Evolutionary conservation across 2,797 vertebrate genomes (phyloP).

Genomic region (Lacerta bilineata): DNA sequence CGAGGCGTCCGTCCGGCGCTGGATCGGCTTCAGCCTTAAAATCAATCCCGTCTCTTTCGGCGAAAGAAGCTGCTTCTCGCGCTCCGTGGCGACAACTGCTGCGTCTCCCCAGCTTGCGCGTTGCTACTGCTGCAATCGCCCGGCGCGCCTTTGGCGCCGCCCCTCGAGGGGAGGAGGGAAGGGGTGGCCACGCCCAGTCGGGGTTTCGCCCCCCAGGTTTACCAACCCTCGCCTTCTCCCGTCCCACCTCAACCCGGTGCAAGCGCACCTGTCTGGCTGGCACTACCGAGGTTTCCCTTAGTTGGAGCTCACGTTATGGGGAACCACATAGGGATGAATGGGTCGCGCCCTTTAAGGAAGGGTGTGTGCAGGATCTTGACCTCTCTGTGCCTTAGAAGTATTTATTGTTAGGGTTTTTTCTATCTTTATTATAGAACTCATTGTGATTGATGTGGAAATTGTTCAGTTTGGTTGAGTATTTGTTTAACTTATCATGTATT

Average conservation of each 20-base stretch:
- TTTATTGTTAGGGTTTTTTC: too few species aligned
- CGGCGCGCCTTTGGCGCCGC: neutral
- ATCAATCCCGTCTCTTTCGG: neutral
- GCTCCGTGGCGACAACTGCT: neutral
- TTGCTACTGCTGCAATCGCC: neutral
- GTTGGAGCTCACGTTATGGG: neutral
- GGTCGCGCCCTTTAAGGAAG: neutral
- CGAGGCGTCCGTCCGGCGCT: neutral
- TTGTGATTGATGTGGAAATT: too few species aligned
- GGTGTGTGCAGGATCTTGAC: too few species aligned
- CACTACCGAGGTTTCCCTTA: neutral
- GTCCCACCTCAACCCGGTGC: rapidly evolving
- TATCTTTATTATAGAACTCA: too few species aligned
- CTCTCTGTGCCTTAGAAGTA: too few species aligned
- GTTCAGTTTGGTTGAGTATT: too few species aligned
- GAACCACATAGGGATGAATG: neutral
- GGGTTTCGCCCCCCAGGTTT: rapidly evolving
- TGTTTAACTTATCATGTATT: too few species aligned
- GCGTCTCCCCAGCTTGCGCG: conserved; percentile 1
- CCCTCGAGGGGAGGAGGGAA: neutral
- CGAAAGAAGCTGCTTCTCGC: neutral
- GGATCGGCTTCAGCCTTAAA: neutral
- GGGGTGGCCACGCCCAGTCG: neutral
- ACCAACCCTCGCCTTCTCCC: rapidly evolving
- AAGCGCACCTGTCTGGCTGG: neutral